Evolutionary conservation across 2,113 vertebrate species (phyloP).

Genomic region (Chaetops frenatus): DNA sequence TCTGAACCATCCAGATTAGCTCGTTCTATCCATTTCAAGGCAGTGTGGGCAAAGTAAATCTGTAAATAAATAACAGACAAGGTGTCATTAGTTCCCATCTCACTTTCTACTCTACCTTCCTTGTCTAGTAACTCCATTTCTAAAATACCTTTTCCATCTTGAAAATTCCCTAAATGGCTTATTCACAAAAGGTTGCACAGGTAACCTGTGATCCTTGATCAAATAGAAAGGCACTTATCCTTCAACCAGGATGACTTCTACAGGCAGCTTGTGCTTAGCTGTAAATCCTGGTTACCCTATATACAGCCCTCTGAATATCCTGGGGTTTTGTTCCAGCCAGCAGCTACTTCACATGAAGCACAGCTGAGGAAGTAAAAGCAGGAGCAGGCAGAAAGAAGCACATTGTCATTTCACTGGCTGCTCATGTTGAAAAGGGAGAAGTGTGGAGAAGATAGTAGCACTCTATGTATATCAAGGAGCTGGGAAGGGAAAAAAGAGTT

Average conservation of each 20-base stretch:
- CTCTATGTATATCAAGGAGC: background rate
- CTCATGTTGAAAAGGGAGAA: background rate
- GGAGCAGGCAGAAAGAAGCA: background rate
- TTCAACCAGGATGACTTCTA: constrained; percentile 15
- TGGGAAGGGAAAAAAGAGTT: background rate
- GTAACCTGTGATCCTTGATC: background rate
- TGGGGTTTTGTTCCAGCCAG: background rate
- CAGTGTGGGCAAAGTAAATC: constrained; percentile 86
- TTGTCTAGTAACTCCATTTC: background rate
- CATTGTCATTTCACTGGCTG: background rate
- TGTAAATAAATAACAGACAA: constrained; percentile 53
- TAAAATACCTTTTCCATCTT: background rate
- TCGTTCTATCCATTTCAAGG: constrained; percentile 82
- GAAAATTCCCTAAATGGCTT: background rate
- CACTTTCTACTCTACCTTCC: background rate
- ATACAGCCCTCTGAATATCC: background rate
- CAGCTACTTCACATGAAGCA: background rate
- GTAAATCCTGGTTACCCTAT: constrained; percentile 46
- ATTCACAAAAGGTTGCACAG: background rate
- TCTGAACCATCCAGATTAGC: constrained; percentile 78
- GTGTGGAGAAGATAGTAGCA: background rate
- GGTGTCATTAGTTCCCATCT: background rate
- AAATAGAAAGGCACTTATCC: background rate
- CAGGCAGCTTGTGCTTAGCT: constrained; percentile 34
- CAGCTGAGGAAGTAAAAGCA: background rate